Evolutionary conservation across 2,797 vertebrate species (phyloP), one percentile per base, ranked within the genome.

Genomic region (Ataeniobius toweri): DNA sequence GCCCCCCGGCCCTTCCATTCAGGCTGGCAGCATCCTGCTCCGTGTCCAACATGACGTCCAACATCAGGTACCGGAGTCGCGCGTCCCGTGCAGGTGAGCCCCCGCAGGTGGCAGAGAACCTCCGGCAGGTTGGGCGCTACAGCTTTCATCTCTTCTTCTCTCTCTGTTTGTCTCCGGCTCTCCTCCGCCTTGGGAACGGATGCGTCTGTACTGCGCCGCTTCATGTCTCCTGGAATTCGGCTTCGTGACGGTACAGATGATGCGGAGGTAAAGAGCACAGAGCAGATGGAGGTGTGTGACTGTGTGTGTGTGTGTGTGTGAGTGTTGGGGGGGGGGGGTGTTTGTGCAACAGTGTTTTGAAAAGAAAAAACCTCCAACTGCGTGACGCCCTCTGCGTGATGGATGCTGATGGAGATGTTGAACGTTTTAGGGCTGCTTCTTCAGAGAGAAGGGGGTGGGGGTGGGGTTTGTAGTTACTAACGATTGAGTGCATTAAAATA

Each of bases 31-130:
- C 56, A 2, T 46, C 69, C 22, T 39, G 20, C 56, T 16, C 73
- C 44, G n/a, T 53, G 75, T 76, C 71, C 83, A 76, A 55, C 83
- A 97, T 97, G 97, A 97, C 96, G 93, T 93, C 95, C 78, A 96
- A 83, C 94, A 91, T 94, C 94, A 95, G 97, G 82, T 96, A 94
- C 95, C 96, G 94, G 93, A 97, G 94, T 95, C 96, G 97, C 83
- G 88, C 94, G 92, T 92, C 91, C 53, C 96, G 96, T 84, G 89
- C 97, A 96, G 97, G 97, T 97, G 93, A 96, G 94, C 6, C 48
- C 76, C 4, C 56, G 26, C 84, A 74, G 72, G 53, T 73, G 1
- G 0, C 13, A 39, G 36, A 26, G 14, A 13, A 5, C 16, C 61
- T 0, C 51, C 76, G 7, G 18, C 31, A 24, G 75, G 1, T 0